Percentiles rank a stretch among this genome's conserved stretches.
Evolutionary conservation across 2,888 invertebrate genomes (phyloP).

Genomic region (Lithophane socia): DNA sequence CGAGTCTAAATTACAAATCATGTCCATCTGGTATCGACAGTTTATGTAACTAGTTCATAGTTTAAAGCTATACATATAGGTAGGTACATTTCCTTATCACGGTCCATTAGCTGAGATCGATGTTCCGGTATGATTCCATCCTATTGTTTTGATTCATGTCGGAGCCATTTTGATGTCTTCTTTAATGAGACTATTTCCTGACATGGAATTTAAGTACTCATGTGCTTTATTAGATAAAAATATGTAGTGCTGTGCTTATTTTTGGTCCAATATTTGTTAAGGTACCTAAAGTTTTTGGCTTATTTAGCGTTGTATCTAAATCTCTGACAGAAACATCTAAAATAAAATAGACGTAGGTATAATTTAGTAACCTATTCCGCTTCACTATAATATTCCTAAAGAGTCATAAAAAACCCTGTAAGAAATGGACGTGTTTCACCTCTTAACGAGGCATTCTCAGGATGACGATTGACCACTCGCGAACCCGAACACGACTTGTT

Average conservation of each 20-base stretch:
- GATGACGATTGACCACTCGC: too few species aligned
- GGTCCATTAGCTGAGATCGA: slow-evolving; percentile 54
- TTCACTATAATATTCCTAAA: too few species aligned
- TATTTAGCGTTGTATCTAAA: neutral
- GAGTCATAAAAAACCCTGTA: too few species aligned
- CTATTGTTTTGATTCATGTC: slow-evolving; percentile 60
- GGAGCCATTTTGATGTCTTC: slow-evolving; percentile 56
- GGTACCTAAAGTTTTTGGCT: neutral
- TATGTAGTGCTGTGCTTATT: neutral
- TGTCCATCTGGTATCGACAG: slow-evolving; percentile 16
- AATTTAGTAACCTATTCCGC: too few species aligned
- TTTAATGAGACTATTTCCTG: slow-evolving; percentile 49
- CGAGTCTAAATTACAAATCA: neutral
- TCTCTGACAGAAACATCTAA: neutral
- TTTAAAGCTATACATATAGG: slow-evolving; percentile 25
- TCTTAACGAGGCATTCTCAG: too few species aligned
- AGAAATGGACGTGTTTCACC: too few species aligned
- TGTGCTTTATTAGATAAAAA: slow-evolving; percentile 3
- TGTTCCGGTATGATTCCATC: slow-evolving; percentile 60
- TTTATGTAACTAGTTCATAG: slow-evolving; percentile 29
- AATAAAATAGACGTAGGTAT: too few species aligned
- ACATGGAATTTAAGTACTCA: neutral
- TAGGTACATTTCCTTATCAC: slow-evolving; percentile 44
- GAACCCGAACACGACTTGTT: too few species aligned
- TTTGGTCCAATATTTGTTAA: neutral